phyloP scores from a whole-genome alignment of 2,888 invertebrate species.

The Reticulitermes lucifugus region DNA sequence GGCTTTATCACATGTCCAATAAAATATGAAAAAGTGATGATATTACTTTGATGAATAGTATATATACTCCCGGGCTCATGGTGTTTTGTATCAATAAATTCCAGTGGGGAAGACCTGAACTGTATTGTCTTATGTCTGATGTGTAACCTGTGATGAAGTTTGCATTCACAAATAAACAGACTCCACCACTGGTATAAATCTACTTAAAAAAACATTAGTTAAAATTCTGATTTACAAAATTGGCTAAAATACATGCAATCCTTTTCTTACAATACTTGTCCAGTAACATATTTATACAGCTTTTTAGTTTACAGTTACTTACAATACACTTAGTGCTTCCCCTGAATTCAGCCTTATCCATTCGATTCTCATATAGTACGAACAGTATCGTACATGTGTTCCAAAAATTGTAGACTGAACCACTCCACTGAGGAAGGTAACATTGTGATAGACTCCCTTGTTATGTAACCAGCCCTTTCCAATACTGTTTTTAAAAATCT shows the following conservation, averaged over 20 bases:
- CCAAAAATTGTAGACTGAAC: conserved; percentile 39
- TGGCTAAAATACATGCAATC: too few relatives aligned
- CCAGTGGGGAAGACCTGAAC: conserved; percentile 20
- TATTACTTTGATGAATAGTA: conserved; percentile 30
- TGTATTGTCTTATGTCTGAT: not conserved
- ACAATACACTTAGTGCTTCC: conserved; percentile 36
- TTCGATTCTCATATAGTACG: conserved; percentile 34
- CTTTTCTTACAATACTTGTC: too few relatives aligned
- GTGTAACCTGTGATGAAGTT: too few relatives aligned
- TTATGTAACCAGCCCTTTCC: conserved; percentile 9
- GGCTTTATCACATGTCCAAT: too few relatives aligned
- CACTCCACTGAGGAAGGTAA: conserved; percentile 41
- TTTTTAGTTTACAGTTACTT: not conserved
- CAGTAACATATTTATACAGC: too few relatives aligned
- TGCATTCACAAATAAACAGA: too few relatives aligned
- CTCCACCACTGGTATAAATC: too few relatives aligned
- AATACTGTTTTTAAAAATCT: conserved; percentile 21
- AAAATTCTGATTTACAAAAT: too few relatives aligned
- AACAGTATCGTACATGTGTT: conserved; percentile 40
- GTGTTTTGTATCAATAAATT: conserved; percentile 24
- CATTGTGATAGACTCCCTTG: conserved; percentile 50
- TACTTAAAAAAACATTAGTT: too few relatives aligned
- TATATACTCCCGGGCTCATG: conserved; percentile 39
- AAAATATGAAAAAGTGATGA: conserved; percentile 3
- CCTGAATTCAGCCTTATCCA: conserved; percentile 40